Conservation (phyloP, 2,797 vertebrate species). For the Micrastur ruficollis region DNA sequence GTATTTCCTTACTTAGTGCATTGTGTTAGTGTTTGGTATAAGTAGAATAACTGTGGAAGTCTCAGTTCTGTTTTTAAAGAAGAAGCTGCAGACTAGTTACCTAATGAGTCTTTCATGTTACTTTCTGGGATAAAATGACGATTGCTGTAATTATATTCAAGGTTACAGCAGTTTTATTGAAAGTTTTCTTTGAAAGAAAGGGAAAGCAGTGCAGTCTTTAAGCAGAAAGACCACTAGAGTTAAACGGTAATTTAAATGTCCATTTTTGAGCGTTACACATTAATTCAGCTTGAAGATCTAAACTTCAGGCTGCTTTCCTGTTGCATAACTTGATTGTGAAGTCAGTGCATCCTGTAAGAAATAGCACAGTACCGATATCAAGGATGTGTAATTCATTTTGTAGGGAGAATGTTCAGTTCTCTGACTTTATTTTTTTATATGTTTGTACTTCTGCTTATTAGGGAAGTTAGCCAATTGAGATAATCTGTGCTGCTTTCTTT, state of each 20-base stretch:
- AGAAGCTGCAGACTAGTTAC: background rate
- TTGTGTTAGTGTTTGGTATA: background rate
- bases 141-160: background rate
- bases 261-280: background rate
- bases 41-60: background rate
- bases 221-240: background rate
- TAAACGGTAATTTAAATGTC: background rate
- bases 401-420: background rate
- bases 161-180: background rate
- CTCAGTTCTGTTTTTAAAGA: background rate
- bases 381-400: background rate
- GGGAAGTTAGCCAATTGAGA: background rate
- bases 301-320: background rate
- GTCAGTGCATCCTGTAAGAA: background rate
- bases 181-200: background rate
- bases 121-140: background rate
- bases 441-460: background rate
- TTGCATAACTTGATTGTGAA: background rate
- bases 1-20: background rate
- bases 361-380: background rate
- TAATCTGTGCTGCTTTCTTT: background rate
- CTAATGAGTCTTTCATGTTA: background rate
- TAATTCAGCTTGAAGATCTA: background rate
- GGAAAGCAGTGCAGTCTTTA: background rate
- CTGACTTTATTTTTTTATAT: background rate